phyloP scores from a whole-genome alignment of 1,140 invertebrate genomes.

The Lamellibrachia luymesi region DNA sequence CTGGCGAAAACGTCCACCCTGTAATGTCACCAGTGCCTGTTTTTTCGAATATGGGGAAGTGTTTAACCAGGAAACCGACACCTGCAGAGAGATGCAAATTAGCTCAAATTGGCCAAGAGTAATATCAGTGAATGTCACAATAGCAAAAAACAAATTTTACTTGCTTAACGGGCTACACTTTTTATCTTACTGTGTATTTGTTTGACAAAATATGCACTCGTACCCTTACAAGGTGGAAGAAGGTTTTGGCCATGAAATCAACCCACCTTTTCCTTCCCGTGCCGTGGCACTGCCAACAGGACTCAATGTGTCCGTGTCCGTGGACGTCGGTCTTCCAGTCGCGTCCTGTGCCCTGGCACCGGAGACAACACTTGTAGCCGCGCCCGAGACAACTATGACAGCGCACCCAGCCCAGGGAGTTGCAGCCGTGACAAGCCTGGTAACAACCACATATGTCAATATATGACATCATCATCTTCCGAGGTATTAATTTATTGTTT shows the following conservation, averaged over 20 bases:
- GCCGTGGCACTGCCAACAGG: conserved; percentile 30
- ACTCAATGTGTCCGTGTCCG: conserved; percentile 25
- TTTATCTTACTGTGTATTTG: too few species aligned
- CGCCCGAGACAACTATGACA: conserved; percentile 26
- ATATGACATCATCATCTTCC: not conserved
- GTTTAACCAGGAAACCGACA: too few species aligned
- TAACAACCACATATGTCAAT: not conserved
- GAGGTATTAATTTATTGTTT: not conserved
- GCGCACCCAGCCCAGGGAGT: conserved; percentile 24
- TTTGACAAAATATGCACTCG: too few species aligned
- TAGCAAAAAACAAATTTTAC: too few species aligned
- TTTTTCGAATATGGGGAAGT: too few species aligned
- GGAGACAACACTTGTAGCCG: conserved; percentile 27
- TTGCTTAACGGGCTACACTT: too few species aligned
- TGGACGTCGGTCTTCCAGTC: conserved; percentile 23
- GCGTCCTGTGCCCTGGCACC: conserved; percentile 25
- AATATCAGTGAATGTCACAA: too few species aligned
- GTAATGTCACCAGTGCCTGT: too few species aligned
- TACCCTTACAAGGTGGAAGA: not conserved
- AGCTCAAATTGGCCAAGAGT: too few species aligned
- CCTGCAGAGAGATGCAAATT: too few species aligned
- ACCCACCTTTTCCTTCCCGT: conserved; percentile 28
- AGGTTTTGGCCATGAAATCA: not conserved
- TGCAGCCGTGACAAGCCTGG: conserved; percentile 24
- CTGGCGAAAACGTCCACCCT: too few species aligned